phyloP scores from a whole-genome alignment of 64 coral and sea anemone species.

The Pocillopora verrucosa region DNA sequence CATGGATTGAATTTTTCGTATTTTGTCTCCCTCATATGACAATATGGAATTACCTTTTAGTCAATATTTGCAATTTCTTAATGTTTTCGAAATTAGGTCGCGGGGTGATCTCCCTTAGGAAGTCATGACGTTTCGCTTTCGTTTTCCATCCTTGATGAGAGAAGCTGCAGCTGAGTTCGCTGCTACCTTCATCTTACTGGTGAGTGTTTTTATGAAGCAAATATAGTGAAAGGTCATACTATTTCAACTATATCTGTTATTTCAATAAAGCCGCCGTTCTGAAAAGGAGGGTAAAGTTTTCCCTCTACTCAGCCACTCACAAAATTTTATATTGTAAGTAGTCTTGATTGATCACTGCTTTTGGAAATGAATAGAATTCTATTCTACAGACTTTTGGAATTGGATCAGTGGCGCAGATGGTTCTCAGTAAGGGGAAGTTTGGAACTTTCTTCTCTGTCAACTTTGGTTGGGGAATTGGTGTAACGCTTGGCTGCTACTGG shows the following conservation, averaged over 20 bases:
- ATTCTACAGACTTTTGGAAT: slow-evolving; percentile 33
- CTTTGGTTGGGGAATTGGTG: slow-evolving; percentile 61
- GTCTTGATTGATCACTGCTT: not conserved
- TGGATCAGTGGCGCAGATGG: slow-evolving; percentile 60
- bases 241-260: no score
- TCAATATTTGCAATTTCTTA: no score
- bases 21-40: no score
- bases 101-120: not conserved
- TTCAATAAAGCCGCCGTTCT: no score
- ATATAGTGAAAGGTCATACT: not conserved
- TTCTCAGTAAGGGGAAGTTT: slow-evolving; percentile 44
- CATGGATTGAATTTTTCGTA: no score
- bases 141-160: slow-evolving; percentile 21
- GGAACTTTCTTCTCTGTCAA: slow-evolving; percentile 67
- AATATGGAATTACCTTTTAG: no score
- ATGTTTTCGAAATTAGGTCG: not conserved
- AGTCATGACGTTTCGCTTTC: slow-evolving; percentile 7
- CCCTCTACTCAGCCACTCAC: no score
- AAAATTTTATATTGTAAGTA: no score
- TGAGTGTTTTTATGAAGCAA: not conserved
- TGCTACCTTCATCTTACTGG: slow-evolving; percentile 69
- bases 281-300: not conserved
- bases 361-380: no score
- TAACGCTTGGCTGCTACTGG: slow-evolving; percentile 64
- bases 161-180: slow-evolving; percentile 64